Percentiles rank a stretch among this genome's conserved stretches.
Evolutionary conservation across 2,113 vertebrate species (phyloP).

Genomic region (human): GRCh38 chr2:179529001-179529500

Average conservation of each 20-base stretch:
- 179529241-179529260: background rate
- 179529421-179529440: slow-evolving; percentile 5
- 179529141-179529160: background rate
- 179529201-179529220: background rate
- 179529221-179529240: background rate
- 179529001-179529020: background rate
- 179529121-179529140: background rate
- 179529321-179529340: slow-evolving; percentile 22
- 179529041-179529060: background rate
- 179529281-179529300: background rate
- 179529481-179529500: background rate
- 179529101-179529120: background rate
- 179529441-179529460: slow-evolving; percentile 18
- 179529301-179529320: slow-evolving; percentile 2
- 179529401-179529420: background rate
- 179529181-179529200: background rate
- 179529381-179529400: slow-evolving; percentile 47
- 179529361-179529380: background rate
- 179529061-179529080: background rate
- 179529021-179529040: background rate
- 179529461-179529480: background rate
- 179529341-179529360: background rate
- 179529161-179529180: background rate
- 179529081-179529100: background rate
- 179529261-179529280: background rate